These are phyloP conservation scores for Spodoptera picta DNA, from an alignment of 2,888 invertebrate genomes.

Conservation along the genomic window DNA sequence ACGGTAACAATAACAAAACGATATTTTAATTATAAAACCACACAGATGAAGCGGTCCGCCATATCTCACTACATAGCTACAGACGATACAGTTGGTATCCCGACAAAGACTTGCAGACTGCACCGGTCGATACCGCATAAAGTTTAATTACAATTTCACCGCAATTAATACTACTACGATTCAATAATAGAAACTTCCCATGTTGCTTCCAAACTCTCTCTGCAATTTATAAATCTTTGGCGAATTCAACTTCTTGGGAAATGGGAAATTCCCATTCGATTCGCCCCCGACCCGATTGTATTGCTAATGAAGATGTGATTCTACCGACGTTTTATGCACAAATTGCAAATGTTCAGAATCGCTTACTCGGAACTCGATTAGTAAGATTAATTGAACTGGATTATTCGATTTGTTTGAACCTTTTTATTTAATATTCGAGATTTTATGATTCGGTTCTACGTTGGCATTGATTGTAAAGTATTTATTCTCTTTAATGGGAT, in stretches of 20 bases:
- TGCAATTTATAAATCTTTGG: conserved; percentile 57
- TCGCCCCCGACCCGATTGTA: conserved; percentile 71
- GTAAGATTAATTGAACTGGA: conserved; percentile 64
- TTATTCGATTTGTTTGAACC: conserved; percentile 57
- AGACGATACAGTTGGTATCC: neutral
- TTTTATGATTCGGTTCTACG: conserved; percentile 43
- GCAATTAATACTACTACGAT: conserved; percentile 53
- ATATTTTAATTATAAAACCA: too few relatives aligned
- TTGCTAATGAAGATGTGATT: conserved; percentile 78
- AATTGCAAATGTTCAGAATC: conserved; percentile 74
- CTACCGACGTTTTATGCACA: conserved; percentile 68
- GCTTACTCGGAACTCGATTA: conserved; percentile 59
- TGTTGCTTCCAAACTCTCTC: conserved; percentile 49
- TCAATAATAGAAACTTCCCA: conserved; percentile 52
- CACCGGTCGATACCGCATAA: conserved; percentile 37
- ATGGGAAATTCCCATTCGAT: conserved; percentile 70
- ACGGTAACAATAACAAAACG: too few relatives aligned
- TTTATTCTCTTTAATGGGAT: conserved; percentile 24
- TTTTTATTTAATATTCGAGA: conserved; percentile 54
- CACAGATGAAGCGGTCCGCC: too few relatives aligned
- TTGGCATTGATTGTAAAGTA: conserved; percentile 36
- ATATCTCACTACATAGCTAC: too few relatives aligned
- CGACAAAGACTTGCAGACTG: conserved; percentile 42
- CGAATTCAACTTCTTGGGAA: conserved; percentile 62
- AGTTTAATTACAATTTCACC: conserved; percentile 55